Evolutionary conservation across 1,140 invertebrate species (phyloP), one percentile per base, ranked within the genome.

Genomic region (Propsilocerus akamusi): DNA sequence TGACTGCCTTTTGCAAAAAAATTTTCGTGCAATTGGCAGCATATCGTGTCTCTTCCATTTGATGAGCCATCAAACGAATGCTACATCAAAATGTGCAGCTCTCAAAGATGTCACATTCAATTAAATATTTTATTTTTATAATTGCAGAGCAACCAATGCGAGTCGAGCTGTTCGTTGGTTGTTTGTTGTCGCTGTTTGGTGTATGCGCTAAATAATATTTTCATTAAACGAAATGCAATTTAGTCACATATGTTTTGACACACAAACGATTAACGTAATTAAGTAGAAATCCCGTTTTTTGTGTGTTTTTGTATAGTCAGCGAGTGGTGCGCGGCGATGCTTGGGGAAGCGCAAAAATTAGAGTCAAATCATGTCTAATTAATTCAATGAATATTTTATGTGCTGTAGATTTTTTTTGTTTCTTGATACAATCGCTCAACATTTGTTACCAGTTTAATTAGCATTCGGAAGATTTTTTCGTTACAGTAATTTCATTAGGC

Each of bases 91-190:
- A 37, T 37, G 7, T 20, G 34, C 22, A 20, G 22, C 22, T 41
- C 34, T 41, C n/a, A n/a, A n/a, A n/a, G n/a, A n/a, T 41, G 34
- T 41, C 34, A 41, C 34, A 41, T 41, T 41, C 34, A 41, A 41
- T 41, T 41, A 41, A 41, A 41, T 41, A 41, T 41, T 41, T 41
- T 41, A 41, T 41, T 41, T 41, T 41, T 37, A 37, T 37, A 37
- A 37, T 37, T 37, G 20, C 32, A 12, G 3, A 6, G 14, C 34
- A 20, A 41, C n/a, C n/a, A n/a, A n/a, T n/a, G n/a, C n/a, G n/a
- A n/a, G n/a, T n/a, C n/a, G 22, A 20, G n/a, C 34, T 37, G 17
- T 30, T 41, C 11, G 34, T 20, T 20, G 10, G 14, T 41, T 30
- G 14, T 20, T 41, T 41, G 4, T 41, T 41, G 4, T 20, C 17